A percentile compares a stretch with the other conserved stretches of the same genome.
phyloP scores from a whole-genome alignment of 2,888 invertebrate genomes.

The Oscheius myriophilus region DNA sequence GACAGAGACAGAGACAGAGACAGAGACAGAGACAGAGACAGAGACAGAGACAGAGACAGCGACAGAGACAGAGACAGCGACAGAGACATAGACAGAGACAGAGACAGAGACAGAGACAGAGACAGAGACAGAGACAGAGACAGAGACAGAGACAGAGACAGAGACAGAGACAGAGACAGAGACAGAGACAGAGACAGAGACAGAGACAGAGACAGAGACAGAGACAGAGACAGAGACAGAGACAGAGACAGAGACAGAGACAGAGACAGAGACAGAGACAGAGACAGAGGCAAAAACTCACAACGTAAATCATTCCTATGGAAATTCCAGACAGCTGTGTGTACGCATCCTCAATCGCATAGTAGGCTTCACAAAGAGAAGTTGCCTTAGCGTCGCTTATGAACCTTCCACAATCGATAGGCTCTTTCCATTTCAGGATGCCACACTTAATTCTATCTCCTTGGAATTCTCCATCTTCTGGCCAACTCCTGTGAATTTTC shows the following conservation, averaged over 20 bases:
- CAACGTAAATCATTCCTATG: no score
- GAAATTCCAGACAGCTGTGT: no score
- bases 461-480: no score
- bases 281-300: no score
- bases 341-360: no score
- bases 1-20: not conserved
- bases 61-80: no score
- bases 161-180: not conserved
- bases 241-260: conserved; percentile 1
- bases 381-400: no score
- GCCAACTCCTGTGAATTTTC: no score
- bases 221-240: not conserved
- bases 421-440: no score
- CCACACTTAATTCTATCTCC: no score
- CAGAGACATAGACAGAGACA: not conserved
- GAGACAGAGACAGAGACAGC: not conserved
- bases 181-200: not conserved
- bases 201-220: not conserved
- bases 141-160: conserved; percentile 3
- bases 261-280: conserved; percentile 1
- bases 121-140: not conserved
- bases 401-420: no score
- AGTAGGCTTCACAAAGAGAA: no score
- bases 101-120: not conserved
- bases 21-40: conserved; percentile 1